Evolutionary conservation across 2,888 invertebrate species (phyloP), one percentile per base, ranked within the genome.

Genomic region (Ichneumoninae sp.): DNA sequence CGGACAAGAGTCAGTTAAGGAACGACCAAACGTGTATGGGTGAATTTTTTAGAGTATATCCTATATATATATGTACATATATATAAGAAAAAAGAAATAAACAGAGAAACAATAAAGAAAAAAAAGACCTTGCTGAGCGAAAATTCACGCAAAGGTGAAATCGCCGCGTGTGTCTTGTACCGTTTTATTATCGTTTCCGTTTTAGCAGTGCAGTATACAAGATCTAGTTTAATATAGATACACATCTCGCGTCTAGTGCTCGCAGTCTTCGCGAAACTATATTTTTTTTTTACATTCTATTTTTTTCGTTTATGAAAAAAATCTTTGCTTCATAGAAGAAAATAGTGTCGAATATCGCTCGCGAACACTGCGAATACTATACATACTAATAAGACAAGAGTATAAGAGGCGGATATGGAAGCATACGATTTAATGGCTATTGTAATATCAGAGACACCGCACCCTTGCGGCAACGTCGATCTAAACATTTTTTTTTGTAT

Each of bases 401-500:
- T 33, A 66, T 36, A 63, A 74, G 30, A 22, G 65, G 47, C 65
- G 52, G n/a, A 54, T 66, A 36, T 76, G 40, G 76, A 52, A 54
- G 36, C 26, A 36, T 16, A 76, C 66, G 63, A 76, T 76, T 40
- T 52, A 76, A 54, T 66, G 65, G 6, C 76, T 76, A 76, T n/a
- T 65, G 65, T 65, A 75, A n/a, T 30, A 30, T 63, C 30, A 63
- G 30, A 60, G 26, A 16, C 30, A 33, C n/a, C 63, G 33, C 63
- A 63, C 63, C 63, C 63, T 13, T 63, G 16, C 30, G 2, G 5
- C 1, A 63, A 63, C 33, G 30, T 63, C 7, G 63, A 16, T 63
- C 2, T 0, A 63, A 30, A 16, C 4, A 47, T 60, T 30, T 63
- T 57, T 8, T 19, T 8, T 57, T 57, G 16, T 54, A 22, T 22